A percentile compares a stretch with the other conserved stretches of the same genome.
Conservation (phyloP, 2,888 invertebrate species). For the Junonia oenone region DNA sequence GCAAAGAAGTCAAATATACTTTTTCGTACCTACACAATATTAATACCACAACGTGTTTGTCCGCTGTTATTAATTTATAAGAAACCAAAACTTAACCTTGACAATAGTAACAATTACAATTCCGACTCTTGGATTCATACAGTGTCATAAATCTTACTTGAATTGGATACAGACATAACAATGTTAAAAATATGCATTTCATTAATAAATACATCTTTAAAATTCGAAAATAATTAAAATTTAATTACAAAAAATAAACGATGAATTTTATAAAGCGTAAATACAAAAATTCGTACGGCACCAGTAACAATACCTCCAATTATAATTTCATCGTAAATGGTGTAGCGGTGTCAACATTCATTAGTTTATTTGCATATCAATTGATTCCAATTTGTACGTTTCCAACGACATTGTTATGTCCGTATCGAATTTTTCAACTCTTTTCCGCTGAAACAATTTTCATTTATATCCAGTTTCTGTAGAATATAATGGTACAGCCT, state of each 20-base stretch:
- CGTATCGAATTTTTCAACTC: conserved; percentile 33
- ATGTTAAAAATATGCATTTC: too few species aligned
- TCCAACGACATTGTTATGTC: conserved; percentile 28
- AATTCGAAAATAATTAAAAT: not conserved
- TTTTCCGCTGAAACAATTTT: conserved; percentile 49
- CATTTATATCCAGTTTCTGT: conserved; percentile 43
- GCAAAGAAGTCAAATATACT: too few species aligned
- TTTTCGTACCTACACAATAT: too few species aligned
- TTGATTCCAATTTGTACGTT: conserved; percentile 26
- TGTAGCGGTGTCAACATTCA: conserved; percentile 27
- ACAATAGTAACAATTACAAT: too few species aligned
- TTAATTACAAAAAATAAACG: not conserved
- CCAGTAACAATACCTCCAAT: conserved; percentile 22
- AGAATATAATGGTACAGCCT: conserved; percentile 38
- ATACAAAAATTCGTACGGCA: conserved; percentile 35
- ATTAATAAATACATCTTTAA: not conserved
- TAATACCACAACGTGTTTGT: too few species aligned
- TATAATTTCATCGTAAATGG: conserved; percentile 26
- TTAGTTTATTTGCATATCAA: conserved; percentile 29
- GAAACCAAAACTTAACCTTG: too few species aligned
- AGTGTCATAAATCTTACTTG: too few species aligned
- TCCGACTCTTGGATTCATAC: too few species aligned
- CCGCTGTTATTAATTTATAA: too few species aligned
- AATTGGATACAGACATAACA: too few species aligned
- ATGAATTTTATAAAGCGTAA: not conserved